Evolutionary conservation across 2,113 vertebrate species (phyloP), one percentile per base, ranked within the genome.

Genomic region (Gambusia affinis): DNA sequence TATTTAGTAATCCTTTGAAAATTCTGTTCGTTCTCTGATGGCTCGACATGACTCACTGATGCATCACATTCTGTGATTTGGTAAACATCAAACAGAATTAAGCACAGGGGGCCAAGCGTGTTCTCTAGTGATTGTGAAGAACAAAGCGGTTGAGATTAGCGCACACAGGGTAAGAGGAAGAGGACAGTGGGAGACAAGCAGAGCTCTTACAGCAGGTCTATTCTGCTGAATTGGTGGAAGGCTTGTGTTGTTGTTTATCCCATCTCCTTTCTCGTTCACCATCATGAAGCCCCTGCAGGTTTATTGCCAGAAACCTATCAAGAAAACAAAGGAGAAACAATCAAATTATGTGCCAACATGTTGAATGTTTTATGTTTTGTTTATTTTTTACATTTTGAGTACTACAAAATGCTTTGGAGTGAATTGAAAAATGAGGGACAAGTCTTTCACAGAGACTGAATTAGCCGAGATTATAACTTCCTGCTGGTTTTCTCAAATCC

Each of bases 121-220:
- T 76, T 87, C 54, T 73, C 24, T 72, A 0, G 33, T 72, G 87
- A 85, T 78, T 88, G 78, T 62, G 64, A 80, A 69, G 70, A 85
- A 84, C 80, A 82, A 86, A 78, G 72, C 70, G 15, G 71, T 22
- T 75, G 78, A 80, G 76, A 85, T 86, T 63, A 85, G 76, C 75
- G 72, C 76, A 64, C 70, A 73, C 64, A 67, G 72, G 64, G 57
- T 47, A 75, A 75, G 64, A 69, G 70, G 71, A 78, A 76, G 76
- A 81, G 51, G 64, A 76, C 87, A 84, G 70, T 72, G 69, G 69
- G 73, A 76, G 66, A 78, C 42, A 71, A 72, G 73, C 33, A 39
- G 73, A 39, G 70, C 44, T 77, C 92, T 92, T 89, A 93, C 92
- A 65, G 77, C 68, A 15, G 86, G 85, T 89, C 71, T 85, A 8